phyloP scores from a whole-genome alignment of 2,797 vertebrate genomes.

The Aeoliscus strigatus region DNA sequence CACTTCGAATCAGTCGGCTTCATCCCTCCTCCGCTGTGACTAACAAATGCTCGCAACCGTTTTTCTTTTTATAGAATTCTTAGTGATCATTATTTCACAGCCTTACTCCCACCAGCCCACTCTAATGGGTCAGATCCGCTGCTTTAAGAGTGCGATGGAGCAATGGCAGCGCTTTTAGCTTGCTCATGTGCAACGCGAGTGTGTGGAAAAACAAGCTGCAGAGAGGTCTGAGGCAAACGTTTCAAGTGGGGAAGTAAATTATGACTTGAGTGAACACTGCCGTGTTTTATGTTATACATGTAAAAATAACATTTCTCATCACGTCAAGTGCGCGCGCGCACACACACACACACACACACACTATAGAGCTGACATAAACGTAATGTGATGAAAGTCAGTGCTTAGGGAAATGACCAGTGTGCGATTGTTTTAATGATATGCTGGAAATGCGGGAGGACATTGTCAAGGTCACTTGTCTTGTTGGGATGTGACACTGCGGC shows the following conservation, averaged over 20 bases:
- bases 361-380: slow-evolving; percentile 50
- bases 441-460: slow-evolving; percentile 31
- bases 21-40: slow-evolving; percentile 64
- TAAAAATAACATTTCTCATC: slow-evolving; percentile 52
- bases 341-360: slow-evolving; percentile 43
- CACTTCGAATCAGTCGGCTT: slow-evolving; percentile 64
- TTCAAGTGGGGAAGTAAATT: slow-evolving; percentile 57
- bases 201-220: slow-evolving; percentile 43
- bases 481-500: slow-evolving; percentile 12
- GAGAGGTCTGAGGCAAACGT: slow-evolving; percentile 42
- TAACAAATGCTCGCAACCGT: slow-evolving; percentile 51
- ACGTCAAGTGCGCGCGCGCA: too few relatives aligned
- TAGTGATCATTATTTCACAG: slow-evolving; percentile 62
- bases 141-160: slow-evolving; percentile 58
- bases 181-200: slow-evolving; percentile 43
- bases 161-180: slow-evolving; percentile 67
- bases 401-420: slow-evolving; percentile 47
- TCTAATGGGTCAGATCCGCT: slow-evolving; percentile 59
- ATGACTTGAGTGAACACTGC: slow-evolving; percentile 36
- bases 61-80: slow-evolving; percentile 73
- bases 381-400: slow-evolving; percentile 50
- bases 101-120: slow-evolving; percentile 59
- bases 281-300: slow-evolving; percentile 16
- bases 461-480: slow-evolving; percentile 57
- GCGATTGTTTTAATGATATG: slow-evolving; percentile 46